phyloP scores from a whole-genome alignment of 2,113 vertebrate species.

The Piliocolobus tephrosceles region DNA sequence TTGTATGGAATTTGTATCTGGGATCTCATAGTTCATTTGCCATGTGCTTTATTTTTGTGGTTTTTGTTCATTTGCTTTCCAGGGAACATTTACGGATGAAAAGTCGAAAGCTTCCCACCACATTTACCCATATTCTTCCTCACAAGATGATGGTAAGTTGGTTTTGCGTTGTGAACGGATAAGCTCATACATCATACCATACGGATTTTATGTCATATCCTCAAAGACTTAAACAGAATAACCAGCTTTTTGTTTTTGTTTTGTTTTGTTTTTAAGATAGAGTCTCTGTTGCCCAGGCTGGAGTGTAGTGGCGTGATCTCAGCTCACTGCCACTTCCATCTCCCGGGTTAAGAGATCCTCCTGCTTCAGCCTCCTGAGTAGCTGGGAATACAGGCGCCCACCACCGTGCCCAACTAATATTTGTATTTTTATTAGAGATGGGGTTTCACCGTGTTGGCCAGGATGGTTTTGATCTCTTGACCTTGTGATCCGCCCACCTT shows the following conservation, averaged over 20 bases:
- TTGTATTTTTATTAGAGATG: too few species aligned
- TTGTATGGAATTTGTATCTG: not conserved
- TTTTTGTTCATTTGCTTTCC: not conserved
- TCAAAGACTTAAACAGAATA: not conserved
- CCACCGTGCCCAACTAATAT: too few species aligned
- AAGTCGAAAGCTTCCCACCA: slow-evolving; percentile 97
- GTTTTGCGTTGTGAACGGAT: not conserved
- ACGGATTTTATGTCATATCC: not conserved
- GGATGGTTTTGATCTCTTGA: too few species aligned
- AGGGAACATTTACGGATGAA: slow-evolving; percentile 97
- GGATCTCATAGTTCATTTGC: not conserved
- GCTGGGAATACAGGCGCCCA: not conserved
- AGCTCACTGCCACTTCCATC: not conserved
- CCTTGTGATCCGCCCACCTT: too few species aligned
- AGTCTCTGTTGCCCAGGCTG: not conserved
- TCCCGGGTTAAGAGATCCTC: not conserved
- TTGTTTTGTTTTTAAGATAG: not conserved
- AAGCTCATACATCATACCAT: not conserved
- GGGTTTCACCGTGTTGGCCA: too few species aligned
- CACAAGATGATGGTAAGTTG: slow-evolving; percentile 92
- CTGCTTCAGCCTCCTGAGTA: not conserved
- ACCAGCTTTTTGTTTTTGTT: not conserved
- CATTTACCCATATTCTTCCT: slow-evolving; percentile 90
- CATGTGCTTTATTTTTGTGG: not conserved
- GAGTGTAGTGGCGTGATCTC: not conserved